These are phyloP conservation scores for Aleiodes sp. DNA, from an alignment of 1,140 invertebrate genomes.

Conservation along the genomic window DNA sequence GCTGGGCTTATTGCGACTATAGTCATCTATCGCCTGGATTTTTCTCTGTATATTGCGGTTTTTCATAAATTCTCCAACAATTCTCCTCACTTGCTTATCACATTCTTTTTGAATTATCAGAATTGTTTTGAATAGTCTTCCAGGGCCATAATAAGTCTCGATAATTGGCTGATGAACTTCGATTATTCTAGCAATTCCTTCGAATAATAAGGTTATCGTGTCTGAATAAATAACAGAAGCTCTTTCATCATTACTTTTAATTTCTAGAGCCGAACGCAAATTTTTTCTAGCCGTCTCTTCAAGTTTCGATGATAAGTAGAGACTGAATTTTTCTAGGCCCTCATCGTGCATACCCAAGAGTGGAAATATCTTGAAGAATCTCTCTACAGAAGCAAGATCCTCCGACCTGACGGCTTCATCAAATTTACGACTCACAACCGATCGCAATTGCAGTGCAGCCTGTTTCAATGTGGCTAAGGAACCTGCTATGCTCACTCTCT, in stretches of 20 bases:
- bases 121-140: constrained; percentile 77
- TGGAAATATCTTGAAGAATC: constrained; percentile 99
- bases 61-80: constrained; percentile 82
- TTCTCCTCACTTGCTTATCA: constrained; percentile 71
- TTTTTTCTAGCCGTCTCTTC: constrained; percentile 80
- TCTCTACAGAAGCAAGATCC: constrained; percentile 91
- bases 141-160: constrained; percentile 93
- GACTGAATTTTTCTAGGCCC: constrained; percentile 91
- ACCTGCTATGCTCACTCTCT: constrained; percentile 75
- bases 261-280: constrained; percentile 71
- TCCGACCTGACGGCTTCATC: constrained; percentile 90
- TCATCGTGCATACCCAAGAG: constrained; percentile 91
- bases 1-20: constrained; percentile 61
- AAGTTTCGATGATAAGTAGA: constrained; percentile 87
- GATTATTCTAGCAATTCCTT: constrained; percentile 87
- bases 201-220: constrained; percentile 84
- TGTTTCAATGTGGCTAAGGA: constrained; percentile 86
- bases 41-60: constrained; percentile 76
- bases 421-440: constrained; percentile 83
- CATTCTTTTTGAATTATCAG: constrained; percentile 86
- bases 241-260: constrained; percentile 75
- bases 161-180: constrained; percentile 93
- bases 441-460: constrained; percentile 79
- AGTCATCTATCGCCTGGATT: constrained; percentile 72
- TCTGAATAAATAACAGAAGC: constrained; percentile 83